Evolutionary conservation across 2,888 invertebrate genomes (phyloP), one percentile per base, ranked within the genome.

Genomic region (Rotaria socialis): DNA sequence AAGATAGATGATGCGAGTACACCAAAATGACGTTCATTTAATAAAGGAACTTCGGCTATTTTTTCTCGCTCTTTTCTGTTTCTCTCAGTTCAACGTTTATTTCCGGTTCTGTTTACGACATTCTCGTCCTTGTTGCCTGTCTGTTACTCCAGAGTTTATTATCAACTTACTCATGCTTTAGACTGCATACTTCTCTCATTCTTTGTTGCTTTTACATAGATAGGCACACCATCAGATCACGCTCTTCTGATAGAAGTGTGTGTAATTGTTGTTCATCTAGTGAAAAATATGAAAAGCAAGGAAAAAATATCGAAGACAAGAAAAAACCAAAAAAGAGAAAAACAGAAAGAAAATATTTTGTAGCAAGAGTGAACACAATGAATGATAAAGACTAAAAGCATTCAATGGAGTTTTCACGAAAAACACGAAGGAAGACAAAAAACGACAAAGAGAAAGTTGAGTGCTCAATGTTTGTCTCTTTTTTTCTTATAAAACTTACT

Each of bases 11-110:
- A 60, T n/a, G 27, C 58, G 58, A 60, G 8, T 14, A 60, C 58
- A 24, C n/a, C n/a, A 60, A 60, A 60, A 60, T 60, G 58, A 27
- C 58, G 58, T 60, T 60, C 58, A 60, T 60, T 60, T 60, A 60
- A 60, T 27, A 2, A 8, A 27, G 14, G n/a, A 60, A 60, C 58
- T 60, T 60, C 58, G 58, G n/a, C n/a, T 60, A 60, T 60, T 60
- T 60, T 60, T n/a, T 60, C 58, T 60, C 27, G n/a, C 14, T 24
- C 11, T 60, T 4, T 27, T 27, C 24, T 7, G 24, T 27, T 60
- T 60, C 24, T 60, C 7, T 60, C 27, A 60, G 58, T 60, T 60
- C 58, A 60, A 60, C 58, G n/a, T 60, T 60, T 27, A 60, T 60
- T 60, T 60, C 58, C 27, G 27, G 58, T 60, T 60, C 58, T 60